A percentile compares a stretch with the other conserved stretches of the same genome.
Conservation (phyloP, 2,888 invertebrate genomes). For the Ctena decussata region DNA sequence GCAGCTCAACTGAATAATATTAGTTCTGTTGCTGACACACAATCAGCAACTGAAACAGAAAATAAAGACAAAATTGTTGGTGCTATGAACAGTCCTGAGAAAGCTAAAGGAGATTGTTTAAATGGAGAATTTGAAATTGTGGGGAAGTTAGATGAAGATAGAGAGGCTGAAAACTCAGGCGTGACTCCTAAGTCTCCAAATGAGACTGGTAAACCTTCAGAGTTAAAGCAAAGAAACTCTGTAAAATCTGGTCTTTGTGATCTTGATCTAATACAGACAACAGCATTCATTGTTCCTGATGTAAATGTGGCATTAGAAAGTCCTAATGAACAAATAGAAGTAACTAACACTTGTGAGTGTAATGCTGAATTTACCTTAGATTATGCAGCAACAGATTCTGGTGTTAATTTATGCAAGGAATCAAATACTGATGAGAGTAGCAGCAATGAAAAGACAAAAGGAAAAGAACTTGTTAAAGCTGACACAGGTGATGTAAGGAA, state of each 20-base stretch:
- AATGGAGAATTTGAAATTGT: neutral
- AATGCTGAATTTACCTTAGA: neutral
- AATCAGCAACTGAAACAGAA: no score
- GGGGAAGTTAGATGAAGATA: neutral
- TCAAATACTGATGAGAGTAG: neutral
- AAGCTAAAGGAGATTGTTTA: neutral
- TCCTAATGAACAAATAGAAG: neutral
- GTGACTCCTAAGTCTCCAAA: neutral
- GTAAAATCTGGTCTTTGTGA: neutral
- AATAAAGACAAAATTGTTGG: neutral
- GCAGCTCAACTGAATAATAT: no score
- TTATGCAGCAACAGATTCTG: neutral
- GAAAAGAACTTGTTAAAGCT: neutral
- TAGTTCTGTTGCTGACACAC: no score
- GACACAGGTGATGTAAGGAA: neutral
- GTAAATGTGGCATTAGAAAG: neutral
- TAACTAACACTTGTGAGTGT: neutral
- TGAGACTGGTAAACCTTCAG: neutral
- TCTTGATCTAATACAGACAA: neutral
- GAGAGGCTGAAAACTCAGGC: neutral
- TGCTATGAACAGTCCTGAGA: neutral
- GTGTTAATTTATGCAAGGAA: neutral
- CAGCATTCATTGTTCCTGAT: neutral
- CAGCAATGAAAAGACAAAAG: neutral
- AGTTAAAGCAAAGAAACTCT: neutral